A percentile compares a stretch with the other conserved stretches of the same genome.
phyloP scores from a whole-genome alignment of 2,797 vertebrate genomes.

The Tachyglossus aculeatus region DNA sequence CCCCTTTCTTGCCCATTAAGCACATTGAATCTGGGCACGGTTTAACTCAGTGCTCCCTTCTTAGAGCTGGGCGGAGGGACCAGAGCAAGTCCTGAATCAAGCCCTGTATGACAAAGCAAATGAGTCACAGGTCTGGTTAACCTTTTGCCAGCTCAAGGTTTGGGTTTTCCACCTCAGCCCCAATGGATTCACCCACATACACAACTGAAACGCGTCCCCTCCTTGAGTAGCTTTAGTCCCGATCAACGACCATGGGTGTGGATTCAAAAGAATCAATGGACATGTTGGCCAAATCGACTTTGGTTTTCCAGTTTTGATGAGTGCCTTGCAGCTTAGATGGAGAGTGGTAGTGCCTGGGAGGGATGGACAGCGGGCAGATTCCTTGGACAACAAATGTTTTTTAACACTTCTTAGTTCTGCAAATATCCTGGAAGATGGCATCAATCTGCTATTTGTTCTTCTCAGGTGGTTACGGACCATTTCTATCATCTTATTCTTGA shows the following conservation, averaged over 20 bases:
- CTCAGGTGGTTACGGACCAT: constrained; percentile 97
- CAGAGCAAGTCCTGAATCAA: not conserved
- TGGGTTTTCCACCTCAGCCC: not conserved
- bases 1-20: not conserved
- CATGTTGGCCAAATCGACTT: not conserved
- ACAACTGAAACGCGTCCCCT: not conserved
- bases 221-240: not conserved
- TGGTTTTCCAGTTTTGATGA: not conserved
- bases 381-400: not conserved
- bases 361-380: not conserved
- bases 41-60: not conserved
- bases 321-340: not conserved
- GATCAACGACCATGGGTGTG: not conserved
- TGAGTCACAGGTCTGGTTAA: not conserved
- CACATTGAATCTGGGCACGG: not conserved
- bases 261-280: not conserved
- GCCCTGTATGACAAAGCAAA: not conserved
- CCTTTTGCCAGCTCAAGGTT: not conserved
- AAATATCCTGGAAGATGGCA: not conserved
- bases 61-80: not conserved
- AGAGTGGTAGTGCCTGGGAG: not conserved
- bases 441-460: constrained; percentile 11
- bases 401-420: not conserved
- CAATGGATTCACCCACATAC: constrained; percentile 14
- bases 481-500: constrained; percentile 97